Percentiles rank a stretch among this genome's conserved stretches.
Conservation (phyloP, 2,888 invertebrate species). For the Eristalis pertinax region DNA sequence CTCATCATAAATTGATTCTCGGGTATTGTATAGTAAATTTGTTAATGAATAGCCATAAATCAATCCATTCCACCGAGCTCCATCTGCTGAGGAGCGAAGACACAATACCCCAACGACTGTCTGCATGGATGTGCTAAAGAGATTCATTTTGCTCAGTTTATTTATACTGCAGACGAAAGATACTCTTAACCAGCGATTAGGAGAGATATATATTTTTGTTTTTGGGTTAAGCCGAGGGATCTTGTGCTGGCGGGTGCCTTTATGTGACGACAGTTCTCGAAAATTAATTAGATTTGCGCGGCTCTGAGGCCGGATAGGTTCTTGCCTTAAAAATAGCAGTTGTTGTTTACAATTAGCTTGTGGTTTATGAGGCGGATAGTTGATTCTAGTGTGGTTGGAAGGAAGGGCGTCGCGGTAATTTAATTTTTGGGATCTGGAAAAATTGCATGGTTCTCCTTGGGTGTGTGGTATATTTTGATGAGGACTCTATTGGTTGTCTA, state of each 20-base stretch:
- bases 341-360: background rate
- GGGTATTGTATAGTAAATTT: constrained; percentile 20
- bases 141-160: background rate
- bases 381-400: too few relatives aligned
- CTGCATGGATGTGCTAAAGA: background rate
- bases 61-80: background rate
- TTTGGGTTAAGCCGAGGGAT: background rate
- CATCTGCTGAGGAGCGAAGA: background rate
- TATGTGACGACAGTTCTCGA: background rate
- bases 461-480: too few relatives aligned
- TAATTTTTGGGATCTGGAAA: too few relatives aligned
- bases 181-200: background rate
- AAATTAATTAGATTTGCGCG: background rate
- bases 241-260: background rate
- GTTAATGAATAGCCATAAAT: constrained; percentile 17
- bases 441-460: too few relatives aligned
- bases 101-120: background rate
- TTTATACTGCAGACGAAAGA: background rate
- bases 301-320: background rate
- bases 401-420: too few relatives aligned
- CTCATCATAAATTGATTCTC: constrained; percentile 27
- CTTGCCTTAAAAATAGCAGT: background rate
- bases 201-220: background rate
- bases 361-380: background rate
- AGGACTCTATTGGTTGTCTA: too few relatives aligned